Evolutionary conservation across 2,888 invertebrate genomes (phyloP), one percentile per base, ranked within the genome.

Genomic region (Cryptosula pallasiana): DNA sequence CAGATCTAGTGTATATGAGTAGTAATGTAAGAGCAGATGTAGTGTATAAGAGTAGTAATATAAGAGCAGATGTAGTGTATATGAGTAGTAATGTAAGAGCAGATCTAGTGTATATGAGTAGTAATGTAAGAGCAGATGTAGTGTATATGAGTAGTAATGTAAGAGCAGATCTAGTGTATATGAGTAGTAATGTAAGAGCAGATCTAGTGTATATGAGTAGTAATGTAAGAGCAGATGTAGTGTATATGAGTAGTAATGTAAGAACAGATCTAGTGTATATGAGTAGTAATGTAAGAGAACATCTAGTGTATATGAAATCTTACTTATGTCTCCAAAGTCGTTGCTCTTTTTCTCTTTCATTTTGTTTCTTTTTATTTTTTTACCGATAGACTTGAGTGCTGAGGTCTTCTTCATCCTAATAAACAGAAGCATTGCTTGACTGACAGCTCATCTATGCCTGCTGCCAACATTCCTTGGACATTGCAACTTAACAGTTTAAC

Each of bases 311-410:
- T 45, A 16, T 5, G 45, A 45, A 45, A 5, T 13, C 16, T 63
- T 5, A 63, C 63, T 27, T 13, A n/a, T 27, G 9, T 63, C 63
- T 63, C 29, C 13, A 63, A 9, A 13, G 27, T 32, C n/a, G 3
- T 27, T 5, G 2, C 27, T 63, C 27, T 63, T 63, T 32, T 27
- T 63, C 34, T 32, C 27, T 27, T 63, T 63, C 32, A 9, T 63
- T 63, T 32, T 63, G 20, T 63, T 63, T 63, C 32, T 63, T 63
- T n/a, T 63, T 32, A 63, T 16, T 32, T 63, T 63, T 27, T 63
- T 63, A n/a, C 63, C 63, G 32, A 63, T 63, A n/a, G 32, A 32
- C 2, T 27, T 25, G 9, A 63, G n/a, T 3, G 63, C 13, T 13
- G 27, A 32, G 27, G 32, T 25, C 63, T 63, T 63, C 34, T 63